phyloP scores from a whole-genome alignment of 2,113 vertebrate genomes.

The Regulus satrapa region DNA sequence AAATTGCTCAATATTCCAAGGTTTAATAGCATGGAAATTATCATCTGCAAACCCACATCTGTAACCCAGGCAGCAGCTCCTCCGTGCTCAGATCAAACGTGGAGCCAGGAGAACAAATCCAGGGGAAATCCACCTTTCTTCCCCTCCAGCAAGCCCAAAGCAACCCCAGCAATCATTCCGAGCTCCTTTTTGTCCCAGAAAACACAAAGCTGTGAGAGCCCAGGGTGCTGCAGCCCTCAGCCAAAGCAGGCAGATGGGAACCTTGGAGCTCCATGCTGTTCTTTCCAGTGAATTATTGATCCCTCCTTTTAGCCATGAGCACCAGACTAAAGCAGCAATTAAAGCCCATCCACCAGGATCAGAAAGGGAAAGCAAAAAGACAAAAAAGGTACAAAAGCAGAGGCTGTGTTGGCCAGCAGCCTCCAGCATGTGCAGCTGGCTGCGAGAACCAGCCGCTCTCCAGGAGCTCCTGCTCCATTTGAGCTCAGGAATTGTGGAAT shows the following conservation, averaged over 20 bases:
- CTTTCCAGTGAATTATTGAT: conserved; percentile 27
- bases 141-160: neutral
- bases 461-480: rapidly evolving
- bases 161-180: neutral
- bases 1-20: neutral
- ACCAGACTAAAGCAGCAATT: neutral
- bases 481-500: neutral
- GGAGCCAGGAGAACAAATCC: neutral
- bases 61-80: neutral
- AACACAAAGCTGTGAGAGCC: neutral
- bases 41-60: neutral
- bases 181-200: neutral
- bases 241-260: conserved; percentile 12
- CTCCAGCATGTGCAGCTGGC: neutral
- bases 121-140: neutral
- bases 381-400: neutral
- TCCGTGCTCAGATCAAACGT: neutral
- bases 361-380: neutral
- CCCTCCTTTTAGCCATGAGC: neutral
- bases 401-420: neutral
- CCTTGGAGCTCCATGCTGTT: neutral
- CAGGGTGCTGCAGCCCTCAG: neutral
- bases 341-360: neutral
- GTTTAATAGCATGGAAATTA: neutral
- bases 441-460: rapidly evolving